These are phyloP conservation scores for Mechanitis mazaeus DNA, from an alignment of 2,888 invertebrate genomes.

Conservation along the genomic window DNA sequence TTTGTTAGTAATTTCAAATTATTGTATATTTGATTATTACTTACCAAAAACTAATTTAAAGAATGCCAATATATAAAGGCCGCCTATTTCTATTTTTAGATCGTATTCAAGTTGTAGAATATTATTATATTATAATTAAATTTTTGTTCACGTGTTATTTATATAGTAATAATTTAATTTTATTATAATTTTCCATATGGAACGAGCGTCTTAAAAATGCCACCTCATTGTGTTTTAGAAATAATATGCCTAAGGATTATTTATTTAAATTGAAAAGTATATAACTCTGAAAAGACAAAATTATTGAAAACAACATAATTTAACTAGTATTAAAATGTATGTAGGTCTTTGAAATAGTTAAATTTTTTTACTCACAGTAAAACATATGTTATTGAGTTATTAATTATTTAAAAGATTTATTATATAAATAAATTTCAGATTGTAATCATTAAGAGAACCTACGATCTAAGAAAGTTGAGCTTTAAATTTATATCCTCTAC, in stretches of 20 bases:
- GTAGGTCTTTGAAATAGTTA: too few relatives aligned
- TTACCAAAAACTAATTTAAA: conserved; percentile 1
- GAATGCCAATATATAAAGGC: conserved; percentile 19
- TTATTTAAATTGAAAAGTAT: neutral
- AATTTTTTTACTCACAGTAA: too few relatives aligned
- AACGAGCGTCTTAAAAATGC: conserved; percentile 13
- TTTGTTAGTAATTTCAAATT: neutral
- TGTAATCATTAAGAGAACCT: too few relatives aligned
- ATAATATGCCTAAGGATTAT: conserved; percentile 3
- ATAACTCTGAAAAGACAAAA: too few relatives aligned
- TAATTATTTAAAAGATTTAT: too few relatives aligned
- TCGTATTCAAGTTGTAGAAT: conserved; percentile 14
- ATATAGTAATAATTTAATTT: neutral
- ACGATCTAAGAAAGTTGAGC: too few relatives aligned
- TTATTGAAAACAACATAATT: too few relatives aligned
- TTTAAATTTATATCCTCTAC: too few relatives aligned
- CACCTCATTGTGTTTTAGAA: conserved; percentile 23
- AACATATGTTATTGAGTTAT: too few relatives aligned
- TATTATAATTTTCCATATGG: conserved; percentile 14
- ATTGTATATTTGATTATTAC: neutral
- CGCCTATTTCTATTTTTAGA: conserved; percentile 26
- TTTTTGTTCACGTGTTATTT: conserved; percentile 7
- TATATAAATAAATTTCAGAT: too few relatives aligned
- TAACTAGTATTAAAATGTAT: too few relatives aligned
- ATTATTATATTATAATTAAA: neutral